A percentile compares a stretch with the other conserved stretches of the same genome.
Evolutionary conservation across 2,797 vertebrate species (phyloP).

Genomic region (Cheirogaleus major): DNA sequence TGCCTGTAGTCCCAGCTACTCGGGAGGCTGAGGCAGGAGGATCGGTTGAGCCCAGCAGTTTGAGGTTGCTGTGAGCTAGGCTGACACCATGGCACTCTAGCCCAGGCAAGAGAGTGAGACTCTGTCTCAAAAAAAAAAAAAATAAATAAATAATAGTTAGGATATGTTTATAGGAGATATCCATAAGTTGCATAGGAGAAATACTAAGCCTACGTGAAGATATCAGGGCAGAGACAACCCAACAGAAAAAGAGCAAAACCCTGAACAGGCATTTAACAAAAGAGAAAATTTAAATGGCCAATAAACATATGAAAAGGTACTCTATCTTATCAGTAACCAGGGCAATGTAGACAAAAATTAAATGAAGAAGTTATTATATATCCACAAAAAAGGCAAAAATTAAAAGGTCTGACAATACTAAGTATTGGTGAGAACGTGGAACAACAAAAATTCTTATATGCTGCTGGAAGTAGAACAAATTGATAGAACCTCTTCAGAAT

Average conservation of each 20-base stretch:
- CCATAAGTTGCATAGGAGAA: neutral
- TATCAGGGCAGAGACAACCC: neutral
- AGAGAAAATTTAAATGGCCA: neutral
- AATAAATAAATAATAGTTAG: neutral
- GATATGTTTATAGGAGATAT: neutral
- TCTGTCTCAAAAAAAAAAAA: too few species aligned
- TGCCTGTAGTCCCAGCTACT: too few species aligned
- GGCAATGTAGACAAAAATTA: slow-evolving; percentile 10
- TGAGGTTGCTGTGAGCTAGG: too few species aligned
- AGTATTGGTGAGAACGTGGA: neutral
- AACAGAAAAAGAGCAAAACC: neutral
- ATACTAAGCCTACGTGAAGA: neutral
- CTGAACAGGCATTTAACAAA: neutral
- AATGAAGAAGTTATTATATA: neutral
- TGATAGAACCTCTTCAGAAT: neutral
- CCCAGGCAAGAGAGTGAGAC: too few species aligned
- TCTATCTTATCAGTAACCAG: neutral
- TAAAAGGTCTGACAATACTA: slow-evolving; percentile 7
- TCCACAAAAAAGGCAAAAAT: neutral
- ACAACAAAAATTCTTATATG: neutral
- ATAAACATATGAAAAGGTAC: slow-evolving; percentile 15
- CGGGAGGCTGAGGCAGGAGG: too few species aligned
- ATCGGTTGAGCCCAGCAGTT: too few species aligned
- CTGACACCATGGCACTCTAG: too few species aligned
- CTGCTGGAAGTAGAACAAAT: neutral